Percentiles rank a stretch among this genome's conserved stretches.
These are phyloP conservation scores for Patella depressa DNA, from an alignment of 2,888 invertebrate genomes.

Conservation along the genomic window DNA sequence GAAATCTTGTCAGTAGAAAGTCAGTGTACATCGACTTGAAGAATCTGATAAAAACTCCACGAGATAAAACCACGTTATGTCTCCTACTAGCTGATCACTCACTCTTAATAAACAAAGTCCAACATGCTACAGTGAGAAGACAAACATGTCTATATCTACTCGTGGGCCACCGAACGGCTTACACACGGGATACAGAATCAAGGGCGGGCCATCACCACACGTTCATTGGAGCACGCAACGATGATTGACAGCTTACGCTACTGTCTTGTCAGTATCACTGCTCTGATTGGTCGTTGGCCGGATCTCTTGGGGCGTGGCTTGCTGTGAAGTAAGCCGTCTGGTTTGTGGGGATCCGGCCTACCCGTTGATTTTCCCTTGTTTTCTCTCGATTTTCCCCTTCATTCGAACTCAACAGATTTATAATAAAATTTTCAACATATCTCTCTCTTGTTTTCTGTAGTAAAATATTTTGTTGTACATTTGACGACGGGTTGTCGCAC, in stretches of 20 bases:
- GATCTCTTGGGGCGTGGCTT: conserved; percentile 7
- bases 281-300: neutral
- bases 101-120: conserved; percentile 9
- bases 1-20: too few relatives aligned
- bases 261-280: neutral
- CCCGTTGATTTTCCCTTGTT: neutral
- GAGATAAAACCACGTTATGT: conserved; percentile 7
- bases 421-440: too few relatives aligned
- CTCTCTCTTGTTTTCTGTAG: too few relatives aligned
- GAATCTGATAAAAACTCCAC: neutral
- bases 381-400: neutral
- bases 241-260: conserved; percentile 9
- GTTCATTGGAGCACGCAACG: conserved; percentile 5
- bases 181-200: conserved; percentile 10
- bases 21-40: too few relatives aligned
- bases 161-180: conserved; percentile 2
- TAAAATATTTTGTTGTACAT: too few relatives aligned
- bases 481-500: too few relatives aligned
- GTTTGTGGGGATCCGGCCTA: conserved; percentile 4
- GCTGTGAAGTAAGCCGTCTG: neutral
- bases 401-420: too few relatives aligned
- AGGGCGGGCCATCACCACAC: conserved; percentile 8
- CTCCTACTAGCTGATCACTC: conserved; percentile 9
- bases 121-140: conserved; percentile 5
- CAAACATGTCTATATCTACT: conserved; percentile 9